Percentiles rank a stretch among this genome's conserved stretches.
Evolutionary conservation across 2,888 invertebrate species (phyloP).

Genomic region (Rhyacophila evoluta): DNA sequence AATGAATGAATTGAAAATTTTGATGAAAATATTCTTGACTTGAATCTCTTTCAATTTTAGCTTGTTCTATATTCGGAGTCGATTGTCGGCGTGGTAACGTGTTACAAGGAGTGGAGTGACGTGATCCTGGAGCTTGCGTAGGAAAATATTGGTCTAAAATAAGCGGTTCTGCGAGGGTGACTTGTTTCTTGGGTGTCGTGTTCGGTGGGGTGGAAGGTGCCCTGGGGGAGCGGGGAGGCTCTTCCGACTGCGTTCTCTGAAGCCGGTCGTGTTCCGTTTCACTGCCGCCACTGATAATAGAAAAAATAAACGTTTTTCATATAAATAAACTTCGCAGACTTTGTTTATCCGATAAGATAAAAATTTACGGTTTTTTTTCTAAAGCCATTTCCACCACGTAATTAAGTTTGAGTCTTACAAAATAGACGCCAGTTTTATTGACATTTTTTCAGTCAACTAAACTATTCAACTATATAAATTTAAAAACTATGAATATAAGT

Average conservation of each 20-base stretch:
- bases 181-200: constrained; percentile 51
- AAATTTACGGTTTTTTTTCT: neutral
- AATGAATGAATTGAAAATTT: constrained; percentile 69
- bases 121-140: constrained; percentile 42
- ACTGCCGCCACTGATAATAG: constrained; percentile 38
- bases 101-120: constrained; percentile 41
- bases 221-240: constrained; percentile 71
- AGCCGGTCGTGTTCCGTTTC: constrained; percentile 78
- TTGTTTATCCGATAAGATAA: neutral
- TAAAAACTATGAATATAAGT: too few relatives aligned
- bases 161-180: constrained; percentile 49
- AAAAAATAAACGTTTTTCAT: neutral
- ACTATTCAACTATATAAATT: too few relatives aligned
- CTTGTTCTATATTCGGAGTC: constrained; percentile 49
- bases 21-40: constrained; percentile 69
- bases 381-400: neutral
- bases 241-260: constrained; percentile 87
- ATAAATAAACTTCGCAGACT: neutral
- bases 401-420: too few relatives aligned
- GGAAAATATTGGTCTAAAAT: constrained; percentile 26
- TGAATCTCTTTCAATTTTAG: constrained; percentile 47
- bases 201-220: constrained; percentile 58
- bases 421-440: too few relatives aligned
- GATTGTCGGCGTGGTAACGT: constrained; percentile 48
- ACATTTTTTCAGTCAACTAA: too few relatives aligned